These are phyloP conservation scores for Lycorma delicatula DNA, from an alignment of 1,140 invertebrate species.

Conservation along the genomic window DNA sequence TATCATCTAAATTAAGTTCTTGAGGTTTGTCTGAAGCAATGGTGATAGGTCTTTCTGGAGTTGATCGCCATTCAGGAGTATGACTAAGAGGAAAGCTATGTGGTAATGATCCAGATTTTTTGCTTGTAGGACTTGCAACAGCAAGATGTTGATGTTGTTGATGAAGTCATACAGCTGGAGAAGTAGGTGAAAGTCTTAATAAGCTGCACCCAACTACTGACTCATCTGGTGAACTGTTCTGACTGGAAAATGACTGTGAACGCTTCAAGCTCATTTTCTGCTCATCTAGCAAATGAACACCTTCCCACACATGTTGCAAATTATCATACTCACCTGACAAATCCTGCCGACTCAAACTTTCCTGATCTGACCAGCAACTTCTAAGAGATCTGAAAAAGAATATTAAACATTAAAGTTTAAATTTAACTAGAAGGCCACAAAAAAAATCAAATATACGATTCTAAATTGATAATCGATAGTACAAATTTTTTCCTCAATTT, in stretches of 20 bases:
- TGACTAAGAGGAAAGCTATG: conserved; percentile 58
- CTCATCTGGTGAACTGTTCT: conserved; percentile 19
- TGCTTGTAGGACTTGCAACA: conserved; percentile 33
- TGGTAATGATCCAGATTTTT: conserved; percentile 67
- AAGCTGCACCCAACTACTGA: conserved; percentile 16
- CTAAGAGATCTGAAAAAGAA: neutral
- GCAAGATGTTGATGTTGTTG: conserved; percentile 46
- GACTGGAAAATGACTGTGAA: conserved; percentile 27
- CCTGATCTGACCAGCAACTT: neutral
- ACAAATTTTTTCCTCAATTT: neutral
- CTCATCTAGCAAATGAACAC: conserved; percentile 2
- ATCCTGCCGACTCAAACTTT: conserved; percentile 20
- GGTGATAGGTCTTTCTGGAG: conserved; percentile 53
- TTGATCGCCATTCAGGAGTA: conserved; percentile 39
- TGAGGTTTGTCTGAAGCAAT: conserved; percentile 58
- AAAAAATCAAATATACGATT: neutral
- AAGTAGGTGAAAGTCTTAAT: conserved; percentile 37
- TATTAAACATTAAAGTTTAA: no score
- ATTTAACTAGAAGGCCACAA: no score
- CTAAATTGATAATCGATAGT: neutral
- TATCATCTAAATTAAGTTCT: conserved; percentile 45
- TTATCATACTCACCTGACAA: conserved; percentile 45
- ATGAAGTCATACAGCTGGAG: conserved; percentile 51
- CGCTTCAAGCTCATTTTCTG: conserved; percentile 20
- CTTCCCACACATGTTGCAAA: conserved; percentile 41